A percentile compares a stretch with the other conserved stretches of the same genome.
Evolutionary conservation across 1,140 invertebrate species (phyloP).

Genomic region (Anastrepha obliqua): DNA sequence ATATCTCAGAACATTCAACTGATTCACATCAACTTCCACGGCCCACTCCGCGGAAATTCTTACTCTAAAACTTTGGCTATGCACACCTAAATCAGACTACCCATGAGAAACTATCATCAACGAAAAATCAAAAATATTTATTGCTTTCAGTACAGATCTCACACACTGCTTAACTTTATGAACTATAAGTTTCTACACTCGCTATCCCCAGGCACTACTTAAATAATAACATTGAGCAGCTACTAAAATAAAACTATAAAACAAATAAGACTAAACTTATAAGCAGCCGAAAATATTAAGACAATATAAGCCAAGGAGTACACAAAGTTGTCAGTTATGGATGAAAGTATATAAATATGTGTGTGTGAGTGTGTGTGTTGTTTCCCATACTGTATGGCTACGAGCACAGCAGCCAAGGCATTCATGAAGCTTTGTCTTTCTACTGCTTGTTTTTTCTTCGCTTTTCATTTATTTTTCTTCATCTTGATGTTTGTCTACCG

Average conservation of each 20-base stretch:
- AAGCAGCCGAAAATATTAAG: slow-evolving; percentile 20
- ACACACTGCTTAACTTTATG: neutral
- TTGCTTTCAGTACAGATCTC: neutral
- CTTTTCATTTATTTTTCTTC: neutral
- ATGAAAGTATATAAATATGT: neutral
- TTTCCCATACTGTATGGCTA: neutral
- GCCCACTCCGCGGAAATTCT: too few relatives aligned
- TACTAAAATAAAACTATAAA: slow-evolving; percentile 9
- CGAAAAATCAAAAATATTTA: slow-evolving; percentile 11
- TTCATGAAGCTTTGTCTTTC: neutral
- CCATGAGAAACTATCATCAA: neutral
- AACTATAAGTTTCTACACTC: neutral
- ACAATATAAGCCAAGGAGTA: slow-evolving; percentile 3
- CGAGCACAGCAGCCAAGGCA: neutral
- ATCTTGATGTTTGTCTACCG: neutral
- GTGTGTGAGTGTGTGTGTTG: too few relatives aligned
- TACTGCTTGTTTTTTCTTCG: neutral
- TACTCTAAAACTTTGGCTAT: too few relatives aligned
- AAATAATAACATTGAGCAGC: slow-evolving; percentile 44
- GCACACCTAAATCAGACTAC: neutral
- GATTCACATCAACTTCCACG: too few relatives aligned
- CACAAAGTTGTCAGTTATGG: neutral
- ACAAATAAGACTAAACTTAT: slow-evolving; percentile 40
- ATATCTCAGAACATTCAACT: too few relatives aligned
- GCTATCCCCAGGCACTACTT: slow-evolving; percentile 39